phyloP scores from a whole-genome alignment of 1,140 invertebrate species.

The Babylonia areolata region DNA sequence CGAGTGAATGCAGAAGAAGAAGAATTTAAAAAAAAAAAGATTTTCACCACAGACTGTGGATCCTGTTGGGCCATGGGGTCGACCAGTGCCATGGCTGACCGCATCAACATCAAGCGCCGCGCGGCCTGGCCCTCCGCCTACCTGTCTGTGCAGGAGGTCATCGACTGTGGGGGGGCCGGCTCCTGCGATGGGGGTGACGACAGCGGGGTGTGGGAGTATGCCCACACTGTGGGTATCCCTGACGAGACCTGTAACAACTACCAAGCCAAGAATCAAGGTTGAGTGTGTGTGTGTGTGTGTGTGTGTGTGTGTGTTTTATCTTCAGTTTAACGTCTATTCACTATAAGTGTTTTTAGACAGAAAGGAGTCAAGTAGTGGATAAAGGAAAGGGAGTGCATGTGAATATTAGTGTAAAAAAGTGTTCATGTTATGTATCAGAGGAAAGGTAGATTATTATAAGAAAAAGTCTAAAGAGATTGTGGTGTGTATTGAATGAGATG shows the following conservation, averaged over 20 bases:
- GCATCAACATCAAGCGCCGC: slow-evolving; percentile 78
- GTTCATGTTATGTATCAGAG: too few relatives aligned
- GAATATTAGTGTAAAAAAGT: too few relatives aligned
- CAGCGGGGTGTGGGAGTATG: slow-evolving; percentile 76
- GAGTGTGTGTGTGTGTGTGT: neutral
- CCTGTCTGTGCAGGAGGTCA: slow-evolving; percentile 76
- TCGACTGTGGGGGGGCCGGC: slow-evolving; percentile 77
- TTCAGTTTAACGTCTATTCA: too few relatives aligned
- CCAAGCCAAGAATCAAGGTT: slow-evolving; percentile 75
- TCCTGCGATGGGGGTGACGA: slow-evolving; percentile 76
- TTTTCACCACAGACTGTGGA: slow-evolving; percentile 76
- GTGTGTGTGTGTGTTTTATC: slow-evolving; percentile 39
- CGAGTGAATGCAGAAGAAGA: too few relatives aligned
- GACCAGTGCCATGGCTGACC: slow-evolving; percentile 77
- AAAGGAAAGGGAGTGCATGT: too few relatives aligned
- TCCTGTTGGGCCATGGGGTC: slow-evolving; percentile 79
- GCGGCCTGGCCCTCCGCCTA: slow-evolving; percentile 77
- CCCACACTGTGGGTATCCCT: slow-evolving; percentile 76
- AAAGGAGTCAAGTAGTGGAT: too few relatives aligned
- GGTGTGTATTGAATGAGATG: too few relatives aligned
- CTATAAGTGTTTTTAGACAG: too few relatives aligned
- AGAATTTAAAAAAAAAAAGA: too few relatives aligned
- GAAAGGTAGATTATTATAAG: too few relatives aligned
- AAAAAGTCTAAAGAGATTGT: too few relatives aligned
- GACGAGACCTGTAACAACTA: slow-evolving; percentile 79